Base-by-base conservation (phyloP, 2,888 invertebrate genomes). In the Stenichneumon culpator region DNA sequence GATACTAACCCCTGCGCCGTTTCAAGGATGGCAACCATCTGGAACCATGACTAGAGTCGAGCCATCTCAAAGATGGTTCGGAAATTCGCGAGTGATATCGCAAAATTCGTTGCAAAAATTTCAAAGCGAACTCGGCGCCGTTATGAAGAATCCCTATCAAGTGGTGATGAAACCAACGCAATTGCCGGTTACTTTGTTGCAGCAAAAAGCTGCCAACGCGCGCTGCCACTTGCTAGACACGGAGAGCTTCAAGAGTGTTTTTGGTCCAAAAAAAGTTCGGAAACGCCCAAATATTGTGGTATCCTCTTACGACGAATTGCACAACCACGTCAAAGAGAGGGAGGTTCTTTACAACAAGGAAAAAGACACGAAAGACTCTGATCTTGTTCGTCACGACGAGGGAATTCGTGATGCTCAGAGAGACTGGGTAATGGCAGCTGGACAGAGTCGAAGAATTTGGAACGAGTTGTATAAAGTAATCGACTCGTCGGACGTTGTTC, bases 1-100 rank as follows among this genome's bases (percentile, higher is more conserved):
- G 95, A 99, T 99, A 79, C 94, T 99, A 67, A 97, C 96, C 52
- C 97, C 99, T 39, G 99, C 99, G 0, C 99, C 99, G 0, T 99
- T 98, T 94, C 99, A 99, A 94, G 97, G 97, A 67, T 96, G 97
- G 94, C 94, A 99, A 28, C 95, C 97, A 16, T 97, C 99, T 47
- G 99, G 99, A 32, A 97, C 98, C 0, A 96, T 97, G 92, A 98
- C 99, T 44, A 95, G 99, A 83, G 98, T 99, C 0, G 99, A 99
- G 94, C 99, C 99, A 2, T 99, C 98, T 89, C 98, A 99, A 90
- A 98, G 97, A 93, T 99, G 99, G 99, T 99, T 99, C 94, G 99
- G 99, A 19, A 99, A 99, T 93, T 99, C 99, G 0, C 96, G 99
- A 86, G 99, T 99, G 0, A 98, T 99, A 88, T 97, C 98, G 0